Evolutionary conservation across 1,140 invertebrate species (phyloP).

Genomic region (Chrysoperla carnea): DNA sequence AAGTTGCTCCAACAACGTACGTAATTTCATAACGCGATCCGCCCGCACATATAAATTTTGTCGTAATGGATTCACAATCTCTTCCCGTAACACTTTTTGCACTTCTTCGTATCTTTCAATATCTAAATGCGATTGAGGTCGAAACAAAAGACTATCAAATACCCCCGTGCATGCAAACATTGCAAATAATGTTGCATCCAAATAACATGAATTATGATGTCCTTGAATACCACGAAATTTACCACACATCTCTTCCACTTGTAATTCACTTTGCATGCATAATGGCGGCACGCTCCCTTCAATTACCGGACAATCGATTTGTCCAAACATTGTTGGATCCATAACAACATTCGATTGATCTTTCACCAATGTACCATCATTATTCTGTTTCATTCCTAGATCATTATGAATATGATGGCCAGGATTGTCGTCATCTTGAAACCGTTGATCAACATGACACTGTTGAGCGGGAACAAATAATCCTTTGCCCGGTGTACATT

Average conservation of each 20-base stretch:
- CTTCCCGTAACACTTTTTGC: slow-evolving; percentile 77
- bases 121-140: slow-evolving; percentile 52
- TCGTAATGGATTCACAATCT: slow-evolving; percentile 89
- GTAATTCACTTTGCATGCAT: slow-evolving; percentile 33
- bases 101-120: slow-evolving; percentile 68
- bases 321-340: slow-evolving; percentile 16
- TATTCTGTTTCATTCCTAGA: slow-evolving; percentile 8
- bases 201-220: slow-evolving; percentile 94
- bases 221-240: slow-evolving; percentile 87
- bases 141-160: slow-evolving; percentile 77
- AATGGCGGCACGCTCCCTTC: slow-evolving; percentile 63
- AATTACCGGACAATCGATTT: slow-evolving; percentile 57
- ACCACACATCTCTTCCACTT: slow-evolving; percentile 47
- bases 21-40: slow-evolving; percentile 87
- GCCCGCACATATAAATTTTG: slow-evolving; percentile 80
- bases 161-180: slow-evolving; percentile 95
- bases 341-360: slow-evolving; percentile 9
- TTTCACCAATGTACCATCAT: slow-evolving; percentile 16
- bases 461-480: slow-evolving; percentile 60
- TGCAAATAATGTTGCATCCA: slow-evolving; percentile 88
- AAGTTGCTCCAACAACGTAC: slow-evolving; percentile 70
- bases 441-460: slow-evolving; percentile 60
- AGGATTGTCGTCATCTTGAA: slow-evolving; percentile 38
- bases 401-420: slow-evolving; percentile 14
- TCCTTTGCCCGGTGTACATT: slow-evolving; percentile 48